A percentile compares a stretch with the other conserved stretches of the same genome.
These are phyloP conservation scores for Turritopsis dohrnii DNA, from an alignment of 30 jellyfish, hydroid and myxozoan species.

Conservation along the genomic window DNA sequence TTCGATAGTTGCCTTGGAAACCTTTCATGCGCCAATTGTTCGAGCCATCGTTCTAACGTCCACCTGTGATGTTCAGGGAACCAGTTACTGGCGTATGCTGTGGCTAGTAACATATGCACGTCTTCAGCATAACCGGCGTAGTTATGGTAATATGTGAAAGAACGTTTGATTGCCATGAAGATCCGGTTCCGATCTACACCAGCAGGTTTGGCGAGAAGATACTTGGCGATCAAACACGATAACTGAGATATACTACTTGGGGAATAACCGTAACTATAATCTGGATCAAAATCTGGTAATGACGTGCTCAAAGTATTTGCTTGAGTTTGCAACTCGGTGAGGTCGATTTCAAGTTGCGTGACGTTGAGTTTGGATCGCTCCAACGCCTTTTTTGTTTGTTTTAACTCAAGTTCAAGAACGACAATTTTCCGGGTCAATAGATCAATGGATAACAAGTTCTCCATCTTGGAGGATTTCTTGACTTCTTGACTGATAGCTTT, in stretches of 20 bases:
- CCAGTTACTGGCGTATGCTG: slow-evolving; percentile 95
- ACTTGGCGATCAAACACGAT: slow-evolving; percentile 62
- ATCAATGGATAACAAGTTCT: slow-evolving; percentile 52
- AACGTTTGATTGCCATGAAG: slow-evolving; percentile 91
- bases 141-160: slow-evolving; percentile 75
- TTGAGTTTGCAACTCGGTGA: slow-evolving; percentile 48
- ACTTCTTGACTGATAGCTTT: slow-evolving; percentile 61
- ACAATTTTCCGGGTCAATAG: slow-evolving; percentile 59
- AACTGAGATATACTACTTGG: slow-evolving; percentile 91
- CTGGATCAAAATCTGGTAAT: slow-evolving; percentile 84
- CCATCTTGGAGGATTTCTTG: slow-evolving; percentile 25
- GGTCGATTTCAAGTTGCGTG: slow-evolving; percentile 47
- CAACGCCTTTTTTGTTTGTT: slow-evolving; percentile 57
- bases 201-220: slow-evolving; percentile 71
- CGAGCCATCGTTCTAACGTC: slow-evolving; percentile 86
- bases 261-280: slow-evolving; percentile 86
- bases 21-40: slow-evolving; percentile 42
- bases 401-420: slow-evolving; percentile 65
- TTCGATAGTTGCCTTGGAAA: slow-evolving; percentile 14
- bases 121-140: slow-evolving; percentile 96
- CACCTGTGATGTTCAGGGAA: slow-evolving; percentile 89
- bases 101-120: slow-evolving; percentile 91
- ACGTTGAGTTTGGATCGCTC: slow-evolving; percentile 60
- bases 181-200: slow-evolving; percentile 84
- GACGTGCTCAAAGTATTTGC: slow-evolving; percentile 32